Percentiles rank a stretch among this genome's conserved stretches.
phyloP scores from a whole-genome alignment of 2,113 vertebrate genomes.

The Paramormyrops kingsleyae region DNA sequence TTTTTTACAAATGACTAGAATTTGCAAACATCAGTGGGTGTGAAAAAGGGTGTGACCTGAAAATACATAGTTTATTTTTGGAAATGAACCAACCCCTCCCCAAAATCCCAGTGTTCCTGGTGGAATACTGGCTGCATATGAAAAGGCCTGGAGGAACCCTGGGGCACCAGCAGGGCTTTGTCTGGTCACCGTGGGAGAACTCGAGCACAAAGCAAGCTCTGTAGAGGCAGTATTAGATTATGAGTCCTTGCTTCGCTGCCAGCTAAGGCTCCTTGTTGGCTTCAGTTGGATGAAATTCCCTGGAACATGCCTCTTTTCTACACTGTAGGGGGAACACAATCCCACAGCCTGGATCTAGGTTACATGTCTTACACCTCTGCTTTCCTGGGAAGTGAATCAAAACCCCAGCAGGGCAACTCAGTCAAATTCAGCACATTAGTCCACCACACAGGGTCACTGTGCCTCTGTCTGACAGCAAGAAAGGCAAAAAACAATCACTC shows the following conservation, averaged over 20 bases:
- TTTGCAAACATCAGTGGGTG: neutral
- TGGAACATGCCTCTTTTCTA: neutral
- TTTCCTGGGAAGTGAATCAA: neutral
- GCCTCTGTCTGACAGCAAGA: neutral
- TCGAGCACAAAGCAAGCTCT: neutral
- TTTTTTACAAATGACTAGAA: neutral
- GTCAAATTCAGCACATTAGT: neutral
- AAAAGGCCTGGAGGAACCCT: neutral
- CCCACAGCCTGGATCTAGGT: neutral
- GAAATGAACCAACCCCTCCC: neutral
- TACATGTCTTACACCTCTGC: neutral
- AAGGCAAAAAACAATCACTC: neutral
- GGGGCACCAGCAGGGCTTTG: neutral
- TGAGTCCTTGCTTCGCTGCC: neutral
- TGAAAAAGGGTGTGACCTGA: neutral
- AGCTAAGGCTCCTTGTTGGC: neutral
- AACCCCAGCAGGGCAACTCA: neutral
- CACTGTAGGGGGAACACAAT: neutral
- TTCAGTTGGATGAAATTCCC: neutral
- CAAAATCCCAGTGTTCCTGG: neutral
- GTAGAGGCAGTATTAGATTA: neutral
- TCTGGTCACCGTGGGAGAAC: neutral
- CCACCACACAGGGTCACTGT: neutral
- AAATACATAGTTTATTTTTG: neutral
- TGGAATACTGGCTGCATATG: neutral